A percentile compares a stretch with the other conserved stretches of the same genome.
These are phyloP conservation scores for Agraylea sexmaculata DNA, from an alignment of 1,140 invertebrate genomes.

Conservation along the genomic window DNA sequence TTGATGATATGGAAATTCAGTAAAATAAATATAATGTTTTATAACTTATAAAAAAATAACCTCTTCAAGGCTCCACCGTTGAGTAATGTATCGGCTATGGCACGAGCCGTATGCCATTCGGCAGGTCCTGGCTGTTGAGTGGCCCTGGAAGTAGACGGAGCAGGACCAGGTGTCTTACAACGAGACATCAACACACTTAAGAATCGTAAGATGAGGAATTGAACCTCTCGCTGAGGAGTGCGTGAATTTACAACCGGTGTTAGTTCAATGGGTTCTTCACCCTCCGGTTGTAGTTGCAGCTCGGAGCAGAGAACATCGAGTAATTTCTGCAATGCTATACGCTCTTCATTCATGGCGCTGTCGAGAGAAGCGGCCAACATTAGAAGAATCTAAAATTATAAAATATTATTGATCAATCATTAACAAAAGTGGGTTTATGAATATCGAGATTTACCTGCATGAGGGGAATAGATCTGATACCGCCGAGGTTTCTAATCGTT, in stretches of 20 bases:
- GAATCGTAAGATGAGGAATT: constrained; percentile 77
- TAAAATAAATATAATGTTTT: too few relatives aligned
- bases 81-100: constrained; percentile 64
- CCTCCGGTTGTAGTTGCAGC: constrained; percentile 47
- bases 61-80: constrained; percentile 69
- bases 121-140: constrained; percentile 42
- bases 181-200: constrained; percentile 64
- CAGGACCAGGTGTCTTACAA: constrained; percentile 44
- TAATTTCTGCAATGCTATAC: constrained; percentile 60
- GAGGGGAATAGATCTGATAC: constrained; percentile 78
- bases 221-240: constrained; percentile 40
- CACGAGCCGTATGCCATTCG: constrained; percentile 70
- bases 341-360: constrained; percentile 68
- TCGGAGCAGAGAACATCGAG: constrained; percentile 64
- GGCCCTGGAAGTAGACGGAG: constrained; percentile 17
- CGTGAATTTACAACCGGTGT: constrained; percentile 22
- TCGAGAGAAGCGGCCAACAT: constrained; percentile 87
- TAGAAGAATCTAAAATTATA: constrained; percentile 55
- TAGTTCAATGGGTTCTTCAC: constrained; percentile 4
- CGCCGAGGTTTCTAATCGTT: constrained; percentile 45
- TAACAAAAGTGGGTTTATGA: constrained; percentile 5
- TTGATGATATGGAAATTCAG: too few relatives aligned
- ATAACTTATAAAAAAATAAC: too few relatives aligned
- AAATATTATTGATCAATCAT: background rate
- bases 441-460: constrained; percentile 53